Evolutionary conservation across 2,113 vertebrate species (phyloP), one percentile per base, ranked within the genome.

Genomic region (Phoenicopterus ruber): DNA sequence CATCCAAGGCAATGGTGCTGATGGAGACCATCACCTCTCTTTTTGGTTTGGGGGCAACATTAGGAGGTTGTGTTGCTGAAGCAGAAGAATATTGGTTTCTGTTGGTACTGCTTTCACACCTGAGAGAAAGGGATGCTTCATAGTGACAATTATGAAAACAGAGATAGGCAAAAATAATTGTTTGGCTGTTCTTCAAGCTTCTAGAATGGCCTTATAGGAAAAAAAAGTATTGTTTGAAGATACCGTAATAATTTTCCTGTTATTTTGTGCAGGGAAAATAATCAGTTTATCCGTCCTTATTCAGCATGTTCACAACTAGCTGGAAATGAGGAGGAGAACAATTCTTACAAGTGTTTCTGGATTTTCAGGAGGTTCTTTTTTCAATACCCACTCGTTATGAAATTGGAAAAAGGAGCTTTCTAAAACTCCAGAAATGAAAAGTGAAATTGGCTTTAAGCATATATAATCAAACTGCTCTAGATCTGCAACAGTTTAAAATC

Each of bases 1-100:
- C 36, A 46, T 42, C 46, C 2, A 5, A 84, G 80, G 22, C 28
- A 63, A 22, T 2, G 9, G 21, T 65, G 31, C 7, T 80, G 61
- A 26, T 55, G 52, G 36, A 57, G 6, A 7, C 58, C 0, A 0
- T 18, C 21, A 32, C 13, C 3, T 77, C 15, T 32, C 44, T 32
- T 69, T 78, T 70, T 21, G 7, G 13, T 67, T 67, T 77, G 52
- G 21, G 58, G 49, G 18, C 17, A 92, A 34, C 6, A 29, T 72
- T 79, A 73, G 21, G 49, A 40, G 31, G 28, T 21, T 22, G 20
- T 1, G 0, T 14, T 52, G 44, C 38, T 73, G 54, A 54, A 86
- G 24, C 6, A 34, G 70, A 50, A 66, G 19, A 77, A 36, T 17
- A 65, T 65, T 55, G 36, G 17, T 42, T 59, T 70, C 65, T 92